Percentiles rank a stretch among this genome's conserved stretches.
These are phyloP conservation scores for Acanthis flammea DNA, from an alignment of 2,797 vertebrate genomes.

Conservation along the genomic window DNA sequence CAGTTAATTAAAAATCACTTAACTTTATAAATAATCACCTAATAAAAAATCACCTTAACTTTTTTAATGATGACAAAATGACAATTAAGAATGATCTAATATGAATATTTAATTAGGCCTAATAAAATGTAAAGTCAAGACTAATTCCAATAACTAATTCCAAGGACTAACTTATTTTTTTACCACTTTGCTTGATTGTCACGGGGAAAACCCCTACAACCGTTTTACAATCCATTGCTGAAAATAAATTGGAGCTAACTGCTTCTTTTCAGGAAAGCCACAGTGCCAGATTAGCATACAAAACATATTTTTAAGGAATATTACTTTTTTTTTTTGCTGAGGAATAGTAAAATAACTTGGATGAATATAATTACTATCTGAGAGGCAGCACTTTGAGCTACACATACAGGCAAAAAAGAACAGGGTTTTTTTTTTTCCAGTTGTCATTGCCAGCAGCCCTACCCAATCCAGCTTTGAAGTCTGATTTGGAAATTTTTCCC, in stretches of 20 bases:
- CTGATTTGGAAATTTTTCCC: not conserved
- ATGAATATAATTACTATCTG: not conserved
- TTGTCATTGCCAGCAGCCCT: not conserved
- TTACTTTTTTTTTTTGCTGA: not conserved
- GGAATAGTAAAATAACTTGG: not conserved
- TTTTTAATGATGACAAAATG: slow-evolving; percentile 28
- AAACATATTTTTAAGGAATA: not conserved
- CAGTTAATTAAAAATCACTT: too few relatives aligned
- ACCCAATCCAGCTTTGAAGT: not conserved
- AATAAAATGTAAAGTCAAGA: not conserved
- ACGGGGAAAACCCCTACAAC: not conserved
- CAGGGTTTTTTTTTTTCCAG: not conserved
- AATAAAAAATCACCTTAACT: not conserved
- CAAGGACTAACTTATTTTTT: not conserved
- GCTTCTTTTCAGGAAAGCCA: not conserved
- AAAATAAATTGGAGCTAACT: not conserved
- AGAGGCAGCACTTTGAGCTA: not conserved
- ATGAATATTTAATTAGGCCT: not conserved
- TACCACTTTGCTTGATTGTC: not conserved
- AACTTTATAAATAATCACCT: not conserved
- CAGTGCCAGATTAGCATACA: not conserved
- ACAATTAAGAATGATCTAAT: slow-evolving; percentile 12
- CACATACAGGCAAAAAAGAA: not conserved
- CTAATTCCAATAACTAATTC: not conserved
- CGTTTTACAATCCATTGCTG: not conserved